Evolutionary conservation across 2,113 vertebrate genomes (phyloP).

Genomic region (Athene noctua): DNA sequence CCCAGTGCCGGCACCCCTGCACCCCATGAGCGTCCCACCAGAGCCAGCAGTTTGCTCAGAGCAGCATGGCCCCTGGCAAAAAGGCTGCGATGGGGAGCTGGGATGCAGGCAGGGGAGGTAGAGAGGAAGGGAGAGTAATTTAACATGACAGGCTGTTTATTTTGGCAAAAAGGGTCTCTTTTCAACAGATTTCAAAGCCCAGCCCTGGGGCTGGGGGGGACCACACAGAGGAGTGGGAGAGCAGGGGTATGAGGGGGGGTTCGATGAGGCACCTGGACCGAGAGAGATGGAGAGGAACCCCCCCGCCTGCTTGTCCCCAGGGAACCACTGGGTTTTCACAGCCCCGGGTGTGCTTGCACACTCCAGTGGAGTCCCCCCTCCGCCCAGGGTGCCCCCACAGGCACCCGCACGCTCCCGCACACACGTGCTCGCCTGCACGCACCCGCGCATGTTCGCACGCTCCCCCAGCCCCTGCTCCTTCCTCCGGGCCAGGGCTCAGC

Average conservation of each 20-base stretch:
- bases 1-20: fast-evolving
- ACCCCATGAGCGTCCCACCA: background rate
- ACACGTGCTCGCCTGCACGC: background rate
- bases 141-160: conserved; percentile 81
- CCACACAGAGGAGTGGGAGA: conserved; percentile 61
- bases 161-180: conserved; percentile 77
- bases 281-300: background rate
- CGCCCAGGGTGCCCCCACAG: background rate
- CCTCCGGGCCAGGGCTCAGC: background rate
- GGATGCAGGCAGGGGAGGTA: conserved; percentile 6
- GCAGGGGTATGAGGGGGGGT: background rate
- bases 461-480: background rate
- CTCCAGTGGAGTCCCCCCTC: background rate
- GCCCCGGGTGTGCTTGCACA: fast-evolving
- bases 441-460: background rate
- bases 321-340: background rate
- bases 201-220: background rate
- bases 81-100: background rate
- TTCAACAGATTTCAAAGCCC: conserved; percentile 75
- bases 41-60: background rate
- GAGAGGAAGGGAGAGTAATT: conserved; percentile 66
- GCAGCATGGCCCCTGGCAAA: background rate
- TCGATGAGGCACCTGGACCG: fast-evolving
- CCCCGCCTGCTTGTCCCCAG: background rate
- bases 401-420: background rate